Evolutionary conservation across 2,888 invertebrate genomes (phyloP), one percentile per base, ranked within the genome.

Genomic region (Aphidius colemani): DNA sequence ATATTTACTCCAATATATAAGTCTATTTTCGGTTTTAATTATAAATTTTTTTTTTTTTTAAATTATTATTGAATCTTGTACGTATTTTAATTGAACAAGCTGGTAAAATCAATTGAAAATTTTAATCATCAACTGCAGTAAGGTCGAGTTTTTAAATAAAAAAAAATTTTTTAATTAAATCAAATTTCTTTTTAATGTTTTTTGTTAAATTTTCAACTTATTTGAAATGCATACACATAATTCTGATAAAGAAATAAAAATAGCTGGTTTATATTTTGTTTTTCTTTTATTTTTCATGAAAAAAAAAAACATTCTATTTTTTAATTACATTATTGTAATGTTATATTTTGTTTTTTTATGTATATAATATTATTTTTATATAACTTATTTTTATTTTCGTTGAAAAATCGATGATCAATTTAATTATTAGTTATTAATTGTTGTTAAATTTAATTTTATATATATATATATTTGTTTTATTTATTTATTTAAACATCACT

Each of bases 401-500:
- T 44, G 48, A 41, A 55, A 11, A 55, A 53, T 49, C 18, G 55
- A 9, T 44, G 41, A 55, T 44, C 10, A 41, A 55, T 44, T 44
- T 8, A n/a, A 44, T 18, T 8, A 11, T 48, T 13, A 10, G n/a
- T 60, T 13, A n/a, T 30, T n/a, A 49, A 18, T 44, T 43, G 8
- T 40, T 60, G 10, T 7, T 51, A 44, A 53, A 59, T 18, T 11
- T 46, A 46, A 46, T 18, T 18, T 18, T 18, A 18, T 18, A 18
- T 18, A 18, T 18, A 46, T 53, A 13, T 11, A 41, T 39, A 40
- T 61, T 46, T 46, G 39, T 46, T 40, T 51, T 43, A 45, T 53
- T 45, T 45, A 10, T 51, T 53, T 56, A 56, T 50, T 84, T 85
- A 86, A 79, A 87, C 86, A 68, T 87, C 86, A 76, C 85, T 85